Conservation (phyloP, 64 coral and sea anemone species). For the Porites australiensis region DNA sequence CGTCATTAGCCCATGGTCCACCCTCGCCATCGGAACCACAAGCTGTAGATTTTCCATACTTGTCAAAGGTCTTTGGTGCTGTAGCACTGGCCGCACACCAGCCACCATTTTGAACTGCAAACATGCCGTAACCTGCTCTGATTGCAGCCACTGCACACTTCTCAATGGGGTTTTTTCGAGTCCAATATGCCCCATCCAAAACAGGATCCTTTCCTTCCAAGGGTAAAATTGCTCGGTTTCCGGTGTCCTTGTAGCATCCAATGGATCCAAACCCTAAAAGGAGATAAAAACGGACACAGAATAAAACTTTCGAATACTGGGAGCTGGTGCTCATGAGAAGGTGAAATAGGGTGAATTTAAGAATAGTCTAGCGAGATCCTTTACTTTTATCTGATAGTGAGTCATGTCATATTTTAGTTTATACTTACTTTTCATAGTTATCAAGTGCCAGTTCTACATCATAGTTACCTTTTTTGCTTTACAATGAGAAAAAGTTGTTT, state of each 20-base stretch:
- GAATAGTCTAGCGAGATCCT: too few relatives aligned
- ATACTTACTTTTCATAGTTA: too few relatives aligned
- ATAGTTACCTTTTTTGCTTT: too few relatives aligned
- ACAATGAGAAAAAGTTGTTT: too few relatives aligned
- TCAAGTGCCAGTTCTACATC: too few relatives aligned
- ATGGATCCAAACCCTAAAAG: not conserved
- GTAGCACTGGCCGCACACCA: not conserved
- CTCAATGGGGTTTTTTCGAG: not conserved
- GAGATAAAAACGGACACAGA: too few relatives aligned
- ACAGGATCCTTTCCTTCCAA: not conserved
- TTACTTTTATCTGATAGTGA: too few relatives aligned
- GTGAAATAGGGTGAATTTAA: too few relatives aligned
- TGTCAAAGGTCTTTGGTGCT: not conserved
- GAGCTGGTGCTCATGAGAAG: too few relatives aligned
- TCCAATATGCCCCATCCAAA: not conserved
- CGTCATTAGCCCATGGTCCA: too few relatives aligned
- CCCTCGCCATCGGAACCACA: not conserved
- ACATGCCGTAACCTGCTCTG: not conserved
- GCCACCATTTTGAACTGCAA: constrained; percentile 41
- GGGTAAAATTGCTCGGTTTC: constrained; percentile 6
- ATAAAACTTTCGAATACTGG: too few relatives aligned
- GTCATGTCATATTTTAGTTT: too few relatives aligned
- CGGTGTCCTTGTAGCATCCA: constrained; percentile 32
- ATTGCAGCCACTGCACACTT: constrained; percentile 20
- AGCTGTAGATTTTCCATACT: constrained; percentile 17